Percentiles rank a stretch among this genome's conserved stretches.
Evolutionary conservation across 2,113 vertebrate genomes (phyloP).

Genomic region (Clinocottus analis): DNA sequence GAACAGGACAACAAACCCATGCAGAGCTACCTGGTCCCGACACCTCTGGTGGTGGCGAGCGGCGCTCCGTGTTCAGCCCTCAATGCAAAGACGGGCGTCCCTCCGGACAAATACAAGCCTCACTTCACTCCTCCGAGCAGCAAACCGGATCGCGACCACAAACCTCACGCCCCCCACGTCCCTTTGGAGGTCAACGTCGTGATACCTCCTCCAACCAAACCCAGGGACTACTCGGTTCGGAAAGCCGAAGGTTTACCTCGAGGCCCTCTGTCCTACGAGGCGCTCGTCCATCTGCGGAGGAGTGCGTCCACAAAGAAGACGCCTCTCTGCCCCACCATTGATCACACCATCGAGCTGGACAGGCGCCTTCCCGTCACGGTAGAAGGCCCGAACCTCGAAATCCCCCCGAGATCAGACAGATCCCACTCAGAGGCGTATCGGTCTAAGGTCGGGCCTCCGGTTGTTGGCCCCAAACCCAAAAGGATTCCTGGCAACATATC

Average conservation of each 20-base stretch:
- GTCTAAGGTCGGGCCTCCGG: slow-evolving; percentile 79
- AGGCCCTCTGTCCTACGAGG: slow-evolving; percentile 80
- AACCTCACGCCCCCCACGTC: slow-evolving; percentile 11
- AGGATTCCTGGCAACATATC: slow-evolving; percentile 73
- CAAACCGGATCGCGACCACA: slow-evolving; percentile 26
- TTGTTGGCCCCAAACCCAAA: slow-evolving; percentile 86
- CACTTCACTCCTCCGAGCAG: slow-evolving; percentile 9
- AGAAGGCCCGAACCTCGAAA: slow-evolving; percentile 24
- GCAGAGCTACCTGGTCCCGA: slow-evolving; percentile 70
- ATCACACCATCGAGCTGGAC: slow-evolving; percentile 67
- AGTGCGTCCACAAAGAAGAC: slow-evolving; percentile 75
- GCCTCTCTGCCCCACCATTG: slow-evolving; percentile 63
- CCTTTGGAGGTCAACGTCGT: slow-evolving; percentile 60
- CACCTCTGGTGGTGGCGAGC: slow-evolving; percentile 71
- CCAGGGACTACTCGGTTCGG: slow-evolving; percentile 28
- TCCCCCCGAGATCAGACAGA: slow-evolving; percentile 23
- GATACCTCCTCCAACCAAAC: slow-evolving; percentile 58
- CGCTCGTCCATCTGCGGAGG: slow-evolving; percentile 74
- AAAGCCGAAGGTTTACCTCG: slow-evolving; percentile 48
- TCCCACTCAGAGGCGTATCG: slow-evolving; percentile 41
- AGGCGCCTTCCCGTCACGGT: neutral
- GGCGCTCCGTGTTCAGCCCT: slow-evolving; percentile 65
- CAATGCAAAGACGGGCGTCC: slow-evolving; percentile 31
- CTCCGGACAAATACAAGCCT: slow-evolving; percentile 31
- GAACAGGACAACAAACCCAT: slow-evolving; percentile 30